Evolutionary conservation across 1,140 invertebrate genomes (phyloP), one percentile per base, ranked within the genome.

Genomic region (Pemphigus obesinymphae): DNA sequence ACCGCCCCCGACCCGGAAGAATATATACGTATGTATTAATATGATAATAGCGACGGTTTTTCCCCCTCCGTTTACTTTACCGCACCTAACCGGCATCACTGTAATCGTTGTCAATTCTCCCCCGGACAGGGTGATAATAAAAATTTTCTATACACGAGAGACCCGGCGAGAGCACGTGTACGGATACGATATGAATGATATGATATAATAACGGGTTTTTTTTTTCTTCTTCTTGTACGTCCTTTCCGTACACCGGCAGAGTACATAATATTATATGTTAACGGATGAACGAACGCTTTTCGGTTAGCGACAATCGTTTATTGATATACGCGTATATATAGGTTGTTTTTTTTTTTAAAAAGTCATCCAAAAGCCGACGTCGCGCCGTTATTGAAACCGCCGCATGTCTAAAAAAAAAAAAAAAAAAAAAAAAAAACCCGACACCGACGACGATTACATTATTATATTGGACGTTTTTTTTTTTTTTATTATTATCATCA

Each of bases 211-310:
- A n/a, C n/a, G n/a, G n/a, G n/a, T n/a, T n/a, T n/a, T n/a, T n/a
- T n/a, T n/a, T n/a, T n/a, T n/a, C n/a, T n/a, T n/a, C n/a, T n/a
- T n/a, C n/a, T n/a, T n/a, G n/a, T n/a, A n/a, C n/a, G n/a, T n/a
- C n/a, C n/a, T n/a, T n/a, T n/a, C n/a, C n/a, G n/a, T n/a, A n/a
- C n/a, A n/a, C n/a, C n/a, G n/a, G n/a, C n/a, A n/a, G n/a, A n/a
- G n/a, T 23, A 45, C 29, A 45, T 45, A 26, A 26, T 26, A 58
- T 70, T 23, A 45, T 70, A 70, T 70, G 37, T 70, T 70, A 29
- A 70, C 68, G 45, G 68, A 45, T 70, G 37, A 70, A 70, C 15
- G 68, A 70, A 70, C 68, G 45, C 68, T 70, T 70, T 70, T 70
- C 40, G 37, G n/a, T 70, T 70, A 70, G 23, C 23, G 17, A 70